Percentiles rank a stretch among this genome's conserved stretches.
These are phyloP conservation scores for Lates japonicus DNA, from an alignment of 2,797 vertebrate genomes.

Conservation along the genomic window DNA sequence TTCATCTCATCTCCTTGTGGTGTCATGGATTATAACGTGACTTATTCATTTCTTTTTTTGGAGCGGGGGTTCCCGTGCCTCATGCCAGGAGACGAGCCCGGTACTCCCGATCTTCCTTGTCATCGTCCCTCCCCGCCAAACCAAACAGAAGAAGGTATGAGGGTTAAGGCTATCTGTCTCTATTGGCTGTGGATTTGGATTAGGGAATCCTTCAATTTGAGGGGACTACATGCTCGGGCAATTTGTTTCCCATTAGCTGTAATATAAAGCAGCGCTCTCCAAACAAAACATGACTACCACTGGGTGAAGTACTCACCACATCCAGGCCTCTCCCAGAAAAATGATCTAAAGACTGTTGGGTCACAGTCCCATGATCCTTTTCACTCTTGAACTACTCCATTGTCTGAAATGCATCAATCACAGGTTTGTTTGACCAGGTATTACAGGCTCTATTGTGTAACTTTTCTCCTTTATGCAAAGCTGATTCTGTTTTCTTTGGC, in stretches of 20 bases:
- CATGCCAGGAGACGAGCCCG: constrained; percentile 54
- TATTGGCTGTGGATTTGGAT: constrained; percentile 66
- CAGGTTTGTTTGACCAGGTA: constrained; percentile 83
- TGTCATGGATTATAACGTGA: constrained; percentile 77
- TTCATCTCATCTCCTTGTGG: constrained; percentile 70
- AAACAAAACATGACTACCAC: constrained; percentile 74
- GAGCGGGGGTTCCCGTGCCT: constrained; percentile 47
- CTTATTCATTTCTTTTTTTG: constrained; percentile 66
- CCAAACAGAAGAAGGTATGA: constrained; percentile 59
- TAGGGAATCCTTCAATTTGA: constrained; percentile 67
- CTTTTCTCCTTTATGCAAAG: constrained; percentile 66
- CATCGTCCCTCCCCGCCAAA: constrained; percentile 53
- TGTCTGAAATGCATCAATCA: constrained; percentile 74
- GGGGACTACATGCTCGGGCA: constrained; percentile 68
- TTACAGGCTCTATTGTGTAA: constrained; percentile 75
- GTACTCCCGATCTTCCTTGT: constrained; percentile 51
- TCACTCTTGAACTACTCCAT: constrained; percentile 66
- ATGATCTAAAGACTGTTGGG: constrained; percentile 60
- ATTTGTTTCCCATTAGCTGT: constrained; percentile 83
- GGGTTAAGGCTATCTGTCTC: constrained; percentile 46
- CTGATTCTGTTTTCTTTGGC: constrained; percentile 79
- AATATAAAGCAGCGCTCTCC: constrained; percentile 72
- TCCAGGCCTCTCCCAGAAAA: constrained; percentile 64
- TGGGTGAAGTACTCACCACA: constrained; percentile 47
- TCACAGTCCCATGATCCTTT: constrained; percentile 60